Conservation (phyloP, 1,140 invertebrate species). For the Calephelis nemesis region DNA sequence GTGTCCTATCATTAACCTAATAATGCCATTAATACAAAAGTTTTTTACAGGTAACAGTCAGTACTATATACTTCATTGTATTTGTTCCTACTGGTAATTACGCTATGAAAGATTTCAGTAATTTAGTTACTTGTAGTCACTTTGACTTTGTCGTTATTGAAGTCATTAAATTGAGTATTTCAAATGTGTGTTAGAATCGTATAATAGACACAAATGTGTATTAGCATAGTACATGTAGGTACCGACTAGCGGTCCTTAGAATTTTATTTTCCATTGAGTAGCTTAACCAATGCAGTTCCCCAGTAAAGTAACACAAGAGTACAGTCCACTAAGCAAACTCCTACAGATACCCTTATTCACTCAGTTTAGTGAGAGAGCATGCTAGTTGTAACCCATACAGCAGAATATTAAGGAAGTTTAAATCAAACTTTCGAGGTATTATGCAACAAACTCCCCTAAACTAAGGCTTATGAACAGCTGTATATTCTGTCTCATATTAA, state of each 20-base stretch:
- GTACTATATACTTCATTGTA: constrained; percentile 7
- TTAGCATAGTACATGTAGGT: constrained; percentile 43
- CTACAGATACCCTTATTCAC: constrained; percentile 39
- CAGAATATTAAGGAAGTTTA: constrained; percentile 35
- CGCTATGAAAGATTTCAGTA: constrained; percentile 13
- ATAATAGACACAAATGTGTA: constrained; percentile 37
- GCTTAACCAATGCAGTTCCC: constrained; percentile 46
- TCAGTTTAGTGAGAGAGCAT: constrained; percentile 58
- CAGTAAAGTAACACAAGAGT: constrained; percentile 48
- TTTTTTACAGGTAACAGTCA: constrained; percentile 12
- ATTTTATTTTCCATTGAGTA: constrained; percentile 60
- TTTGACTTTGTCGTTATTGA: background rate
- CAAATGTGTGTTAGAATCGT: constrained; percentile 41
- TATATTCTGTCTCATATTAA: no score
- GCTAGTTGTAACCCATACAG: constrained; percentile 50
- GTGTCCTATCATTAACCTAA: background rate
- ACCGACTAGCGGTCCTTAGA: constrained; percentile 69
- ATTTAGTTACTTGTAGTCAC: constrained; percentile 9
- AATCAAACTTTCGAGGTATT: no score
- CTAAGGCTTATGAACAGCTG: no score
- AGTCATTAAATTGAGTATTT: constrained; percentile 8
- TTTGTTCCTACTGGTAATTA: constrained; percentile 14
- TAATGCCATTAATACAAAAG: background rate
- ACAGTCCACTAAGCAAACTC: constrained; percentile 21
- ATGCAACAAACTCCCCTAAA: no score